Conservation (phyloP, 2,797 vertebrate species). For the Geotrypetes seraphini region DNA sequence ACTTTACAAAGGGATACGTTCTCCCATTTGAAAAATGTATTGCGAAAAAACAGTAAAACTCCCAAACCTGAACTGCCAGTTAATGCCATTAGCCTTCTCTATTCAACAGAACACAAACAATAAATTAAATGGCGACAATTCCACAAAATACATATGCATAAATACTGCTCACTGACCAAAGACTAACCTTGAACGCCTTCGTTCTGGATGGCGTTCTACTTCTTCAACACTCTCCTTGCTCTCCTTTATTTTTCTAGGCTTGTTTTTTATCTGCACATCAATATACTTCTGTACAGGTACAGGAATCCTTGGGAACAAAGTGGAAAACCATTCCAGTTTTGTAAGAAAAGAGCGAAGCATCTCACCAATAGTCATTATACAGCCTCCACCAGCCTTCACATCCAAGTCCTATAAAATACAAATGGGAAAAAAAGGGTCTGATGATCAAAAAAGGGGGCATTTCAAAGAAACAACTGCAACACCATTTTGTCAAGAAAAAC, state of each 20-base stretch:
- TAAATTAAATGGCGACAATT: too few species aligned
- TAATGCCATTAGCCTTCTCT: too few species aligned
- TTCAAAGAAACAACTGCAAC: too few species aligned
- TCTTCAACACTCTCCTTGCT: constrained; percentile 65
- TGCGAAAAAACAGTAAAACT: too few species aligned
- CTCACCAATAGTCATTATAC: constrained; percentile 93
- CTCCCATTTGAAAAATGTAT: too few species aligned
- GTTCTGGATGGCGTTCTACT: constrained; percentile 70
- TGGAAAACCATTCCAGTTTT: constrained; percentile 98
- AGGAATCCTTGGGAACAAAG: constrained; percentile 92
- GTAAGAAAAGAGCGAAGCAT: constrained; percentile 97
- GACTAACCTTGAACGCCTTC: constrained; percentile 76
- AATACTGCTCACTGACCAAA: not conserved
- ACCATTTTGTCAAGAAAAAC: too few species aligned
- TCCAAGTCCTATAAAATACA: constrained; percentile 87
- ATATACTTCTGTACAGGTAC: constrained; percentile 96
- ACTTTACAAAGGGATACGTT: too few species aligned
- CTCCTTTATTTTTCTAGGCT: constrained; percentile 85
- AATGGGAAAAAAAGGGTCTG: constrained; percentile 41
- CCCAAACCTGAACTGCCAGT: too few species aligned
- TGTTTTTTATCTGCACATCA: constrained; percentile 90
- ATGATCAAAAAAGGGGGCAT: constrained; percentile 51
- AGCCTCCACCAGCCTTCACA: constrained; percentile 94
- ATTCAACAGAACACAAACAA: too few species aligned
- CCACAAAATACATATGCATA: not conserved